Percentiles rank a stretch among this genome's conserved stretches.
Conservation (phyloP, 2,797 vertebrate genomes). For the Sebastes melanostomus region DNA sequence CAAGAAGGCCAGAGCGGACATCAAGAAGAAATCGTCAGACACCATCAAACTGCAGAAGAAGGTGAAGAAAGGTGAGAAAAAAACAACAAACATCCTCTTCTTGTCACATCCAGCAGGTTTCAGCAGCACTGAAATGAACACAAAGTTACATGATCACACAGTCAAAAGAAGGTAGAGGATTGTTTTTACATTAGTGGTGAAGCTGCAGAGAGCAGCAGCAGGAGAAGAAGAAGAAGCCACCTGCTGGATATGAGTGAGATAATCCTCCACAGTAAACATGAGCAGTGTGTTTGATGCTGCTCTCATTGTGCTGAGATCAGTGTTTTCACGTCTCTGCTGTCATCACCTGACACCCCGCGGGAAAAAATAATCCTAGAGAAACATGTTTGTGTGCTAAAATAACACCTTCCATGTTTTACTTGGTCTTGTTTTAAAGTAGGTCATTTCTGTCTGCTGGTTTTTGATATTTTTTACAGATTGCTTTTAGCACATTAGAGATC, state of each 20-base stretch:
- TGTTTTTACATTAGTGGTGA: not conserved
- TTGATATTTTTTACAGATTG: not conserved
- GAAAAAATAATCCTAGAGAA: not conserved
- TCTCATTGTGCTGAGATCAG: conserved; percentile 12
- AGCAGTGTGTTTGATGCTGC: conserved; percentile 5
- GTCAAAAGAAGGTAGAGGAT: not conserved
- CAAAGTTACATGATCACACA: not conserved
- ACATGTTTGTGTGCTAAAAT: not conserved
- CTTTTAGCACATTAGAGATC: not conserved
- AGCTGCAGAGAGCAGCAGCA: not conserved
- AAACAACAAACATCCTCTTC: not conserved
- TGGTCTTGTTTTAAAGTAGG: not conserved
- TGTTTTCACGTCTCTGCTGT: conserved; percentile 16
- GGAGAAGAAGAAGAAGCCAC: not conserved
- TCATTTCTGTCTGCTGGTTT: not conserved
- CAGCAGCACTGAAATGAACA: too few relatives aligned
- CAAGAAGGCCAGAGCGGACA: conserved; percentile 86
- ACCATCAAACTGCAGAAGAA: conserved; percentile 90
- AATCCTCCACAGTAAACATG: conserved; percentile 4
- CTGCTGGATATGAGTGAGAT: conserved; percentile 6
- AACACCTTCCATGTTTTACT: not conserved
- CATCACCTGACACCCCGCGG: not conserved
- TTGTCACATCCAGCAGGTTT: too few relatives aligned
- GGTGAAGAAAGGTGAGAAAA: conserved; percentile 85
- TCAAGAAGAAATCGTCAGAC: conserved; percentile 89